Conservation (phyloP, 2,797 vertebrate species). For the Hydrolagus colliei region DNA sequence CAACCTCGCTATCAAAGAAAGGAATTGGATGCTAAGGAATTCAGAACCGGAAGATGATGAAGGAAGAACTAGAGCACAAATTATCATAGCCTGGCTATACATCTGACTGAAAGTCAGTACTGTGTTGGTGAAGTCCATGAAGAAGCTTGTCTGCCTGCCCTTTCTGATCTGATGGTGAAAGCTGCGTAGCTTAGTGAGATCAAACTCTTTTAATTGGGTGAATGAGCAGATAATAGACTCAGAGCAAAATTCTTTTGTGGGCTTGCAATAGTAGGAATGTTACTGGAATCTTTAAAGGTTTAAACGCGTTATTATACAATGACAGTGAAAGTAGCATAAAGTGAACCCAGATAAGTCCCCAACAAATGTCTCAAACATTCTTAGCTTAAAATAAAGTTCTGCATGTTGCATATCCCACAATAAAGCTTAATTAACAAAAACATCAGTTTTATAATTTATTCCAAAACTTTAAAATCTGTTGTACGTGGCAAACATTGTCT, state of each 20-base stretch:
- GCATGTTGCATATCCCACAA: background rate
- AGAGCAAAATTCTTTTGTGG: background rate
- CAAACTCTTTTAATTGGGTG: background rate
- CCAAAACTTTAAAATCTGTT: background rate
- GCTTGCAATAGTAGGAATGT: background rate
- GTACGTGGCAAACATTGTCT: background rate
- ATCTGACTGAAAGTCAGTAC: background rate
- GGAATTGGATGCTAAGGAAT: background rate
- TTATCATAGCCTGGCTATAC: no score
- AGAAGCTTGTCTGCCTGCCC: background rate
- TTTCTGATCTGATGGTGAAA: no score
- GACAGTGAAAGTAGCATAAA: background rate
- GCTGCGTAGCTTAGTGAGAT: background rate
- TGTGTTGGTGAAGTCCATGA: background rate
- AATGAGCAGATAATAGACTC: background rate
- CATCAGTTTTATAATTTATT: background rate
- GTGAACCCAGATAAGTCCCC: background rate
- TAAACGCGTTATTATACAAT: background rate
- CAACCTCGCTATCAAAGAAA: background rate
- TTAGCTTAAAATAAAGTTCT: background rate
- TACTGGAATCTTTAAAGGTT: background rate
- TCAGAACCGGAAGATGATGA: background rate
- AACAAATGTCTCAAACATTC: background rate
- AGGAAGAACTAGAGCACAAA: background rate
- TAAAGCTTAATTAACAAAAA: background rate